Conservation (phyloP, 1,140 invertebrate species). For the Eupristina koningsbergeri region DNA sequence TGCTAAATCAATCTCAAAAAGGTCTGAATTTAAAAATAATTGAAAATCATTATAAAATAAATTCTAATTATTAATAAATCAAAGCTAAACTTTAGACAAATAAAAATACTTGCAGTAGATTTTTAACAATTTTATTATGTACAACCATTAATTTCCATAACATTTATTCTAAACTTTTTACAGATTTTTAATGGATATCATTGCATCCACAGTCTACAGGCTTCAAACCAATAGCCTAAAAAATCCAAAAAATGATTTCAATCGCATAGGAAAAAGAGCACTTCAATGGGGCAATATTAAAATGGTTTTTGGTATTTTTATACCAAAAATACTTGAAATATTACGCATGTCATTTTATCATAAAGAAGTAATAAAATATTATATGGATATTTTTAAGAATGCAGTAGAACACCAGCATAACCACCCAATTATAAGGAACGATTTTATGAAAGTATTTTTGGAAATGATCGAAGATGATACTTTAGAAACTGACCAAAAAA, state of each 20-base stretch:
- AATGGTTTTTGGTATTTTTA: constrained; percentile 32
- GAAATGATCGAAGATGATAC: constrained; percentile 59
- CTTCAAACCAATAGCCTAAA: constrained; percentile 24
- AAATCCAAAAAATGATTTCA: constrained; percentile 41
- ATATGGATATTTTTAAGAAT: constrained; percentile 73
- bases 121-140: too few relatives aligned
- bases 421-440: constrained; percentile 69
- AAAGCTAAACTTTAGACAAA: too few relatives aligned
- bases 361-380: constrained; percentile 66
- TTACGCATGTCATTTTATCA: constrained; percentile 40
- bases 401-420: constrained; percentile 67
- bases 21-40: neutral
- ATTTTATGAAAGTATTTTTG: constrained; percentile 64
- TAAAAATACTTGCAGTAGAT: too few relatives aligned
- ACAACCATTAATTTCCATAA: too few relatives aligned
- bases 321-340: constrained; percentile 43
- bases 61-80: too few relatives aligned
- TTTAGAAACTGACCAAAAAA: constrained; percentile 55
- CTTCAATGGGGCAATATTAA: constrained; percentile 28
- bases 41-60: too few relatives aligned
- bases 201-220: constrained; percentile 22
- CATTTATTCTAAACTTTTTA: too few relatives aligned
- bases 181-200: constrained; percentile 35
- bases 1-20: constrained; percentile 16
- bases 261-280: constrained; percentile 46